These are phyloP conservation scores for Phragmatobia fuliginosa DNA, from an alignment of 2,888 invertebrate species.

Conservation along the genomic window DNA sequence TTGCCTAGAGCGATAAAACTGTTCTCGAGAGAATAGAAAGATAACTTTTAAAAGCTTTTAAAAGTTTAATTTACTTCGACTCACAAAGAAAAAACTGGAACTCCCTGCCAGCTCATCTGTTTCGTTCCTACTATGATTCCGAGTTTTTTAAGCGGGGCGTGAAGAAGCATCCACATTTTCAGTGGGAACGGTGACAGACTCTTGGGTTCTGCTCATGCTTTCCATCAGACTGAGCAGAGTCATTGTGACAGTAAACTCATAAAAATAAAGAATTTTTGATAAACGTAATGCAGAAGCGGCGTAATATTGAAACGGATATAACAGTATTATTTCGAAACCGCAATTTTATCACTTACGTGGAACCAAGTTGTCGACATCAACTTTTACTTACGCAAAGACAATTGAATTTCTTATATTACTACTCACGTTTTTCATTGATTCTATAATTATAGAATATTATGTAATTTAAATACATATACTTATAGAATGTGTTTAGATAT, in stretches of 20 bases:
- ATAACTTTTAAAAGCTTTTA: neutral
- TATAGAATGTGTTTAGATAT: neutral
- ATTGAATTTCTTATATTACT: constrained; percentile 16
- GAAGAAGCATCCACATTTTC: no score
- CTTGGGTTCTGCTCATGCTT: no score
- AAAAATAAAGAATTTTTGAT: no score
- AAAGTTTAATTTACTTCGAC: neutral
- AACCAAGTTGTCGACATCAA: constrained; percentile 14
- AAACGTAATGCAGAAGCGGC: neutral
- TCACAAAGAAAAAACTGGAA: neutral
- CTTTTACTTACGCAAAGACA: constrained; percentile 25
- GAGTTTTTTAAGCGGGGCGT: no score
- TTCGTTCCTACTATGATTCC: no score
- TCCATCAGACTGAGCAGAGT: no score
- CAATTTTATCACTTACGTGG: constrained; percentile 9
- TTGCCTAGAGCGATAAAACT: neutral
- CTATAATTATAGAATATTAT: constrained; percentile 9
- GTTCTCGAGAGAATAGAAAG: neutral
- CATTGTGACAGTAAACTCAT: no score
- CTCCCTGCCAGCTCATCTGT: no score
- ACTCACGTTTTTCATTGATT: constrained; percentile 20
- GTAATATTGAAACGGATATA: neutral
- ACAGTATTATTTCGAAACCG: constrained; percentile 2
- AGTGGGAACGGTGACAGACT: no score
- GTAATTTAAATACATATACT: constrained; percentile 4